These are phyloP conservation scores for Catamblyrhynchus diadema DNA, from an alignment of 2,797 vertebrate genomes.

Conservation along the genomic window DNA sequence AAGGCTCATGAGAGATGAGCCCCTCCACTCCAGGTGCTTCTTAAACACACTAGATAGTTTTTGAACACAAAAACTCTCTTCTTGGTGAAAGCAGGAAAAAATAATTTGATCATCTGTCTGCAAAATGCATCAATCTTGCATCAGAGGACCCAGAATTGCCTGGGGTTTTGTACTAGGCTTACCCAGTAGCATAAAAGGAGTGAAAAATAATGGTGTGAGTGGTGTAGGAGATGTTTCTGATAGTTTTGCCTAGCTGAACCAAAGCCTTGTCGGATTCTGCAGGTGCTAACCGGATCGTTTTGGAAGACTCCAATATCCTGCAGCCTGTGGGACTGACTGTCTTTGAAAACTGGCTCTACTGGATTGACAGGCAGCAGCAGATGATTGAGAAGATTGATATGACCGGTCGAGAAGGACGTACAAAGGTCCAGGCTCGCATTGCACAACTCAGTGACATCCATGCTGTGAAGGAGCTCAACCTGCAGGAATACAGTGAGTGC, in stretches of 20 bases:
- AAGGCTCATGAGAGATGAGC: not conserved
- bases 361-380: conserved; percentile 98
- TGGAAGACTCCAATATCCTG: conserved; percentile 96
- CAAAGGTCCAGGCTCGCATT: conserved; percentile 96
- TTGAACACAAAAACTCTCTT: not conserved
- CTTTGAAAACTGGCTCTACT: conserved; percentile 93
- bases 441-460: conserved; percentile 94
- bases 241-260: not conserved
- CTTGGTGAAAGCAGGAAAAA: not conserved
- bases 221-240: not conserved
- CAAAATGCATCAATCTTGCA: not conserved
- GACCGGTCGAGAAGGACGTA: conserved; percentile 89
- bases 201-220: not conserved
- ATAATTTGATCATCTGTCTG: not conserved
- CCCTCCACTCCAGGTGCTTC: not conserved
- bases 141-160: not conserved
- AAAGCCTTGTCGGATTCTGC: not conserved
- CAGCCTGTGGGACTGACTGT: conserved; percentile 95
- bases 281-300: conserved; percentile 93
- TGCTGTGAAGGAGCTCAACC: conserved; percentile 89
- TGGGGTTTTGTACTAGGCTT: not conserved
- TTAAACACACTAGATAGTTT: not conserved
- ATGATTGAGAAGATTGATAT: conserved; percentile 98
- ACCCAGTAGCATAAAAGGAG: not conserved
- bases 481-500: conserved; percentile 90